Base-by-base conservation (phyloP, 2,113 vertebrate species). In the Phalacrocorax brasilianus region DNA sequence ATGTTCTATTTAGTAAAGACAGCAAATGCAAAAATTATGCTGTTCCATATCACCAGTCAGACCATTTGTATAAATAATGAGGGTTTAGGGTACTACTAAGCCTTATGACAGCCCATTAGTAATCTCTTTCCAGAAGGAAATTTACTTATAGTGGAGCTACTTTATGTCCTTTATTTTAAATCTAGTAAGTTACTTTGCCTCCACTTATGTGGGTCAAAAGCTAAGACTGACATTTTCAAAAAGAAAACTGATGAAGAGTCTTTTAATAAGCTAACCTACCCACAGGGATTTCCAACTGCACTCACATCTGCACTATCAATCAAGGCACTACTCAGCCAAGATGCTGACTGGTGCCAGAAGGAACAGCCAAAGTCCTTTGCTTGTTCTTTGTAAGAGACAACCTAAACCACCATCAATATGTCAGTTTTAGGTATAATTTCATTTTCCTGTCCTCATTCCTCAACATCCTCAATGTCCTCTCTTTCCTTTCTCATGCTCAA, bases 41-140 rank as follows among this genome's bases (percentile, higher is more conserved):
- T 84, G 72, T 55, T 93, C 50, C 30, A 2, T 58, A 89, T 28
- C 77, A 92, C 38, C 47, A 91, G 76, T 80, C 71, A 76, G 44
- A 75, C 17, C 23, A 77, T 93, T 92, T 93, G 45, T 80, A 61
- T 81, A 88, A 94, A 81, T 87, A 92, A 97, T 72, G 84, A 92
- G 40, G 28, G 72, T 75, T 92, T 45, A 77, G 44, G 28, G 44
- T 91, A 58, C 30, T 88, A 67, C 52, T 80, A 75, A 94, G 45
- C 67, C 83, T 87, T 24, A 8, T 56, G 27, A 78, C 38, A 83
- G 84, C n/a, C 90, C 66, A 88, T 91, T 73, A 75, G 79, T 23
- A 75, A 81, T 47, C 77, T 95, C 91, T 73, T 90, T 84, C 56
- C 68, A 85, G 78, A 85, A 96, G 49, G 52, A 91, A 92, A 85